Percentiles rank a stretch among this genome's conserved stretches.
Conservation (phyloP, 2,113 vertebrate genomes). For the Tenebrosternarchus preto region DNA sequence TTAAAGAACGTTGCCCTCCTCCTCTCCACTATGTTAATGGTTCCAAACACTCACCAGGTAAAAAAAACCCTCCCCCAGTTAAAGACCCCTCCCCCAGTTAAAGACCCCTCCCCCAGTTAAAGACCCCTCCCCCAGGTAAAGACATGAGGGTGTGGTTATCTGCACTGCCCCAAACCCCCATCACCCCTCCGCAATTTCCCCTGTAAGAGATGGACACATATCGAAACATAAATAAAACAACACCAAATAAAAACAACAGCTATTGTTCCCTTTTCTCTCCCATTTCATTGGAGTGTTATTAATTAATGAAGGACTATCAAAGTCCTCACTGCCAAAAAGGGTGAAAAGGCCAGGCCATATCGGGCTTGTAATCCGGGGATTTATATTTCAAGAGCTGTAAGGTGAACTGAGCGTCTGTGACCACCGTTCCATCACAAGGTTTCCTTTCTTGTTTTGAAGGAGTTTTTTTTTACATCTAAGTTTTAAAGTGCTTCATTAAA, state of each 20-base stretch:
- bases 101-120: constrained; percentile 15
- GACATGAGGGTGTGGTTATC: constrained; percentile 20
- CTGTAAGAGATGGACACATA: constrained; percentile 58
- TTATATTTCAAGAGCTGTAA: constrained; percentile 74
- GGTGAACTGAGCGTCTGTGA: constrained; percentile 64
- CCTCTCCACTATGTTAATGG: no score
- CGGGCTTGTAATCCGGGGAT: constrained; percentile 75
- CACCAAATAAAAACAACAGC: constrained; percentile 37
- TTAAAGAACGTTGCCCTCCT: no score
- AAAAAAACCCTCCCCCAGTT: no score
- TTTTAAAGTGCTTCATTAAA: constrained; percentile 72
- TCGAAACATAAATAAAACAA: constrained; percentile 68
- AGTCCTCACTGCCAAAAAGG: constrained; percentile 72
- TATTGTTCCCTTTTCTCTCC: constrained; percentile 35
- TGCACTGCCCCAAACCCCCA: neutral
- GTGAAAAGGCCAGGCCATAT: constrained; percentile 70
- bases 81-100: constrained; percentile 27
- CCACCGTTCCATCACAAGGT: constrained; percentile 62
- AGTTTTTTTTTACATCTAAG: constrained; percentile 60
- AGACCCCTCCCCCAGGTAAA: constrained; percentile 6
- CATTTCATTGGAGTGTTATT: constrained; percentile 66
- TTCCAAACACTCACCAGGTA: no score
- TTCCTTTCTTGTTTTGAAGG: constrained; percentile 67
- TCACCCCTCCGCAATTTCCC: constrained; percentile 16
- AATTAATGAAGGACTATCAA: constrained; percentile 84